Conservation (phyloP, 1,140 invertebrate species). For the Drosophila tani region DNA sequence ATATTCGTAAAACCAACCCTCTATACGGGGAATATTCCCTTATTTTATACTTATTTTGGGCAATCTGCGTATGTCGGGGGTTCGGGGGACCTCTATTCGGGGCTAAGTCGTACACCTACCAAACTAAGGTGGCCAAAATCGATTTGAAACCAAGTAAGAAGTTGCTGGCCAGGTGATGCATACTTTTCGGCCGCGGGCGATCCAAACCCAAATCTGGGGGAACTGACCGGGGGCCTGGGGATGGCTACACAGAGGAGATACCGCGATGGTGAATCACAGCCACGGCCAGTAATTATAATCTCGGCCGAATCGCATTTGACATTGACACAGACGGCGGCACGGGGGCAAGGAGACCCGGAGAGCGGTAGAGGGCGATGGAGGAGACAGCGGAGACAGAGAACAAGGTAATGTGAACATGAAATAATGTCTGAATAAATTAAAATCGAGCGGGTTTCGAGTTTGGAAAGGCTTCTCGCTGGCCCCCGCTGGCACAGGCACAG, state of each 20-base stretch:
- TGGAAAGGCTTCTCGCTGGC: conserved; percentile 33
- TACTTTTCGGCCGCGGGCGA: conserved; percentile 10
- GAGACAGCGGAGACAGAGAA: conserved; percentile 4
- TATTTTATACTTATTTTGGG: background rate
- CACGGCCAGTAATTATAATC: conserved; percentile 30
- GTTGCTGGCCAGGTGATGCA: background rate
- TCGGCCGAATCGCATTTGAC: conserved; percentile 39
- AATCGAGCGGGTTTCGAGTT: conserved; percentile 21
- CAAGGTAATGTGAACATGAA: conserved; percentile 30
- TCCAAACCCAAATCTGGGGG: too few relatives aligned
- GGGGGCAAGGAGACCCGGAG: conserved; percentile 36
- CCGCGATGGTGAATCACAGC: conserved; percentile 27
- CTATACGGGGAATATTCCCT: background rate
- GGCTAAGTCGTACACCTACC: too few relatives aligned
- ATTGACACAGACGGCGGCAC: conserved; percentile 45
- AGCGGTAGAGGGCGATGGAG: conserved; percentile 4
- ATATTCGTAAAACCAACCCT: too few relatives aligned
- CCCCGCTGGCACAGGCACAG: background rate
- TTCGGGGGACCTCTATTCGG: too few relatives aligned
- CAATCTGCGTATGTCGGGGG: too few relatives aligned
- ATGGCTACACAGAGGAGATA: conserved; percentile 11
- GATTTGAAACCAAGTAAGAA: too few relatives aligned
- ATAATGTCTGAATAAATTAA: conserved; percentile 47
- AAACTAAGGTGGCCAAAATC: background rate
- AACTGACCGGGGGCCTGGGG: background rate